Evolutionary conservation across 2,888 invertebrate genomes (phyloP), one percentile per base, ranked within the genome.

Genomic region (Anoncus sp.): DNA sequence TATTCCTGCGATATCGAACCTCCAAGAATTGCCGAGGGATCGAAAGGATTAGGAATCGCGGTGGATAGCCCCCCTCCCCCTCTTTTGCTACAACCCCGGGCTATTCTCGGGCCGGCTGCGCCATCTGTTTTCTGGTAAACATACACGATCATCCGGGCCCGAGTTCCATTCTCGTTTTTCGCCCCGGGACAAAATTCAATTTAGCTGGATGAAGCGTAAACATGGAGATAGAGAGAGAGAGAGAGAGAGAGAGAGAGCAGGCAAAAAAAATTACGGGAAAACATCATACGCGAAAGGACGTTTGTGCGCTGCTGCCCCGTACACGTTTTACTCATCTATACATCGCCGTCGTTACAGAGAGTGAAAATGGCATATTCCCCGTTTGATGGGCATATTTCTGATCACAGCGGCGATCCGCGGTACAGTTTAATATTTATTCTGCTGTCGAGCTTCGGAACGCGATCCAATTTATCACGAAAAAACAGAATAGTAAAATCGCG

Each of bases 51-150:
- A 87, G 82, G 57, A 85, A 85, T 84, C 83, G 82, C 66, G 75
- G 70, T 65, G 45, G 45, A 72, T 62, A 57, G 20, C 20, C 31
- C 35, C 49, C 18, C 35, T 51, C 51, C 38, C 51, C 16, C 62
- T 80, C 82, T 86, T 82, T 83, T 51, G 81, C 81, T 82, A 84
- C 84, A 82, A 75, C 87, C 86, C 80, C 81, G 80, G 85, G 87
- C 87, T 79, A 80, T 87, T 83, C 84, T 84, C 86, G 78, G 63
- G 78, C 67, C 75, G 85, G 84, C 84, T 85, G 85, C 86, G 87
- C 88, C 88, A 88, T 88, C 88, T 88, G 88, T 87, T 88, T 88
- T 88, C 86, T 86, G 86, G 88, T 87, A 88, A 88, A 88, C 87
- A 88, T 80, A 84, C 85, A 83, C 84, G 83, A 85, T 84, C 84